Evolutionary conservation across 2,797 vertebrate species (phyloP).

Genomic region (Sarcophilus harrisii): DNA sequence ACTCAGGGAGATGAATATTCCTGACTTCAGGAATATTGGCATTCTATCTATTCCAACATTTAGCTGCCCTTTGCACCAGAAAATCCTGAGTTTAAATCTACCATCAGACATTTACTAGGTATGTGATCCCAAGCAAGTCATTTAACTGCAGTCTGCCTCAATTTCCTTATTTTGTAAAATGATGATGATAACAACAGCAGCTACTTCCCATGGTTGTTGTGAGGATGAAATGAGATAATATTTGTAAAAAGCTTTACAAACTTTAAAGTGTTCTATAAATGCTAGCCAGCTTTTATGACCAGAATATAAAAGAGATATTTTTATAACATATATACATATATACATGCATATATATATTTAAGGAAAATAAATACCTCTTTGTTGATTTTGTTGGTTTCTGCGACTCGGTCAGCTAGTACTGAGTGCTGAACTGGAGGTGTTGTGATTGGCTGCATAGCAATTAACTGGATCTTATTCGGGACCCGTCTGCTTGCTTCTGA

Average conservation of each 20-base stretch:
- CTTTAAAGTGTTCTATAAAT: background rate
- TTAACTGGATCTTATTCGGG: slow-evolving; percentile 96
- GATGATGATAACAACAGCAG: background rate
- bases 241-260: background rate
- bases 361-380: slow-evolving; percentile 88
- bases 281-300: background rate
- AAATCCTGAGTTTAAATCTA: background rate
- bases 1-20: background rate
- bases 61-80: background rate
- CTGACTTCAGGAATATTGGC: background rate
- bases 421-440: slow-evolving; percentile 90
- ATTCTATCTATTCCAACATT: background rate
- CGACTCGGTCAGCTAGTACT: slow-evolving; percentile 88
- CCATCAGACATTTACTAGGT: background rate
- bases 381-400: slow-evolving; percentile 93
- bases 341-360: background rate
- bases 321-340: too few relatives aligned
- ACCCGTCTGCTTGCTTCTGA: slow-evolving; percentile 91
- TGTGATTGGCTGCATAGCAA: slow-evolving; percentile 96
- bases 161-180: background rate
- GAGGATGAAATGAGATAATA: background rate
- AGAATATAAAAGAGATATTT: slow-evolving; percentile 20
- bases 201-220: background rate
- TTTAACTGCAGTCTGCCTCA: background rate
- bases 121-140: background rate